A percentile compares a stretch with the other conserved stretches of the same genome.
phyloP scores from a whole-genome alignment of 2,888 invertebrate genomes.

The Marronus borbonicus region DNA sequence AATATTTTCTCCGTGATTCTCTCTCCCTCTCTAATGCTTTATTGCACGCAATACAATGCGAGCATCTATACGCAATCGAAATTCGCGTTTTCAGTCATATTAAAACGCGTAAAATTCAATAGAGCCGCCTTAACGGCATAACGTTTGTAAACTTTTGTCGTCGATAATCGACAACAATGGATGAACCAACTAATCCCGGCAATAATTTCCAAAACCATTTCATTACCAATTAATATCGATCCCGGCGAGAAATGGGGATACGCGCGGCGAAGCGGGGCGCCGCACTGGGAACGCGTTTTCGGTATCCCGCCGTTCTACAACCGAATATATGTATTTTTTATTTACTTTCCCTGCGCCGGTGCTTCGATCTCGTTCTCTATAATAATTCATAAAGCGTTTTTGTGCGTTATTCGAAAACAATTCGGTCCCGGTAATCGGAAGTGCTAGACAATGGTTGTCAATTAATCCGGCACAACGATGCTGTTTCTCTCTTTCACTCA shows the following conservation, averaged over 20 bases:
- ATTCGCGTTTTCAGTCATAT: slow-evolving; percentile 28
- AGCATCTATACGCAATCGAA: slow-evolving; percentile 14
- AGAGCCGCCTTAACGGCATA: slow-evolving; percentile 28
- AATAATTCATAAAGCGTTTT: slow-evolving; percentile 50
- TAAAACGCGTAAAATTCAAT: slow-evolving; percentile 33
- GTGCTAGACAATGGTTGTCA: slow-evolving; percentile 48
- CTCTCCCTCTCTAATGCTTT: neutral
- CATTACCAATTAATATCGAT: slow-evolving; percentile 49
- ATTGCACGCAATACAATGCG: neutral
- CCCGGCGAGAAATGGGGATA: slow-evolving; percentile 19
- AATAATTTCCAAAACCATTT: slow-evolving; percentile 43
- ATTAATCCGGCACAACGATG: slow-evolving; percentile 42
- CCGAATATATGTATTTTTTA: slow-evolving; percentile 26
- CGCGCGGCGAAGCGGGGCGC: slow-evolving; percentile 7
- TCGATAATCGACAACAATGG: slow-evolving; percentile 48
- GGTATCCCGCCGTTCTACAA: slow-evolving; percentile 12
- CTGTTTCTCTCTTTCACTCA: neutral
- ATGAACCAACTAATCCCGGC: slow-evolving; percentile 40
- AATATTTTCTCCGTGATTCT: neutral
- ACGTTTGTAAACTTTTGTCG: slow-evolving; percentile 45
- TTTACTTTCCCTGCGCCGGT: slow-evolving; percentile 29
- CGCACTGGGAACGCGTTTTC: neutral
- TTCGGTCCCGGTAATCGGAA: slow-evolving; percentile 49
- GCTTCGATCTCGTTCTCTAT: slow-evolving; percentile 39
- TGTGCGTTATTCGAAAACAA: slow-evolving; percentile 49